Evolutionary conservation across 2,888 invertebrate genomes (phyloP), one percentile per base, ranked within the genome.

Genomic region (Meiosimyza platycephala): DNA sequence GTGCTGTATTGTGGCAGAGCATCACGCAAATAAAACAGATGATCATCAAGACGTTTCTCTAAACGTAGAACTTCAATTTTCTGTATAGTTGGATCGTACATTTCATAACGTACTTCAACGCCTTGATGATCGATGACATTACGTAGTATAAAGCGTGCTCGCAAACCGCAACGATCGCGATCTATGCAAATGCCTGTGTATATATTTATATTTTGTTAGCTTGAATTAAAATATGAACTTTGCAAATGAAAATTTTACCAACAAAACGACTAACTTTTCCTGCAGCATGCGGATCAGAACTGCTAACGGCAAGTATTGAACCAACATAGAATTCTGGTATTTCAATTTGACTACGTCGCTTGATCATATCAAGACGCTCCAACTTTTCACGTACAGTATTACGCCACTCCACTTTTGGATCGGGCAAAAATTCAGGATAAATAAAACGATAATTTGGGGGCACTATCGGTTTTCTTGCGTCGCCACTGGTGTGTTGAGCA

Each of bases 291-390:
- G 90, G 90, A 86, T 98, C 97, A 0, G 97, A 92, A 76, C 93
- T 92, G 3, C 94, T 94, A 0, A 98, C 96, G 50, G 96, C 94
- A 83, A 99, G 79, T 74, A 98, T 92, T 47, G 95, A 95, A 15
- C 98, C 99, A 81, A 98, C 98, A 89, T 98, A 99, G 89, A 99
- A 99, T 86, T 99, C 98, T 0, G 99, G 99, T 77, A 99, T 93
- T 83, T 95, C 93, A 76, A 99, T 90, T 75, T 93, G 89, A 5
- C 80, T 80, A 0, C 87, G 83, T 73, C 99, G 90, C 73, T 92
- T 91, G 48, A 99, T 84, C 99, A 99, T 99, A 85, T 99, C 99
- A 75, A 89, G 88, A 74, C 99, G 90, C 84, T 99, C 98, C 16
- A 99, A 87, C 84, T 93, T 95, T 85, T 99, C 99, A 71, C 94